Evolutionary conservation across 1,140 invertebrate genomes (phyloP).

Genomic region (Drosophila parabipectinata): DNA sequence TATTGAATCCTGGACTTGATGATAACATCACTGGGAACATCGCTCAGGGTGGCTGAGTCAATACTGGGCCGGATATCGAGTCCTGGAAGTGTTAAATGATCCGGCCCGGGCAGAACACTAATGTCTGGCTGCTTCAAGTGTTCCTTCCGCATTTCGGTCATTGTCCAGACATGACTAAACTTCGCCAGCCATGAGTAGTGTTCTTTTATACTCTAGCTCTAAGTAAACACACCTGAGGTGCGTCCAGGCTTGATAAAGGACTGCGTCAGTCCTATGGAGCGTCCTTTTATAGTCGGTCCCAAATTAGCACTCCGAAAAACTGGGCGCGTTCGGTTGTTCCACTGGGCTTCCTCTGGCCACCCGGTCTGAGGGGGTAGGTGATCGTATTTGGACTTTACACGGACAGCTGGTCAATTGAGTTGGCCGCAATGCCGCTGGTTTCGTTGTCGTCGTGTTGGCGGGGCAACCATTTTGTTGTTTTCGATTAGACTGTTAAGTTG

Average conservation of each 20-base stretch:
- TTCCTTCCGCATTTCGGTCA: constrained; percentile 43
- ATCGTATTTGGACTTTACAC: constrained; percentile 70
- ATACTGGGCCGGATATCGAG: constrained; percentile 60
- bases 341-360: constrained; percentile 9
- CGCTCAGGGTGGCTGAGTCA: constrained; percentile 72
- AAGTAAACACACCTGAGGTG: neutral
- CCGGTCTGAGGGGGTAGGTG: constrained; percentile 27
- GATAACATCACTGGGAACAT: constrained; percentile 77
- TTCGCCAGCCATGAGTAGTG: constrained; percentile 1
- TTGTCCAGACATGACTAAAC: constrained; percentile 48
- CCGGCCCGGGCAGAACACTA: constrained; percentile 50
- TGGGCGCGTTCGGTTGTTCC: constrained; percentile 35
- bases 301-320: constrained; percentile 2
- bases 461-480: constrained; percentile 79
- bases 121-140: constrained; percentile 44
- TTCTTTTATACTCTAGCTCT: constrained; percentile 39
- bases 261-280: too few species aligned
- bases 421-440: constrained; percentile 33
- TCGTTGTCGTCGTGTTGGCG: constrained; percentile 29
- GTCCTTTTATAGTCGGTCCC: too few species aligned
- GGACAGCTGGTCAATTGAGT: constrained; percentile 81
- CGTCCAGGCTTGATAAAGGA: too few species aligned
- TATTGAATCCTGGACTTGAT: constrained; percentile 78
- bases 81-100: constrained; percentile 44
- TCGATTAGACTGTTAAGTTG: constrained; percentile 83